A percentile compares a stretch with the other conserved stretches of the same genome.
Evolutionary conservation across 2,888 invertebrate species (phyloP).

Genomic region (Lithophane socia): DNA sequence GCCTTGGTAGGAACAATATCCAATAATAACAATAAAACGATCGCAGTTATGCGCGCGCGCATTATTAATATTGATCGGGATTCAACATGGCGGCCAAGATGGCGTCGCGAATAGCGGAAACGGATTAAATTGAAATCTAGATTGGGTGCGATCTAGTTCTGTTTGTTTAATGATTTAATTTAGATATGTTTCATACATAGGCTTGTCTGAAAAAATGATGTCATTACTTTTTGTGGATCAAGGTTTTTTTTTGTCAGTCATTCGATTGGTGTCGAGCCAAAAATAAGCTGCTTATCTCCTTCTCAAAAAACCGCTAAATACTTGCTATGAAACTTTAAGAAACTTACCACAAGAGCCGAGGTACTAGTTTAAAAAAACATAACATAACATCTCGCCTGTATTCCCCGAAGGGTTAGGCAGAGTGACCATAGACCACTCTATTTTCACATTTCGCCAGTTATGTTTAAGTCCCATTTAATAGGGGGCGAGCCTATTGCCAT

Average conservation of each 20-base stretch:
- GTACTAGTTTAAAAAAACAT: too few relatives aligned
- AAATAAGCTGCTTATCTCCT: conserved; percentile 10
- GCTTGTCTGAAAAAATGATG: conserved; percentile 15
- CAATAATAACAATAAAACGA: conserved; percentile 87
- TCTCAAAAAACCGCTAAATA: not conserved
- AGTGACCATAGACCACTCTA: too few relatives aligned
- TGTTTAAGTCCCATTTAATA: too few relatives aligned
- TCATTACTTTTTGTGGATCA: not conserved
- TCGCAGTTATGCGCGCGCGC: conserved; percentile 71
- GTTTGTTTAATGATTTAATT: conserved; percentile 53
- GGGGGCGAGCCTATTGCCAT: too few relatives aligned
- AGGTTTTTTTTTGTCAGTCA: not conserved
- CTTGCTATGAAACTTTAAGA: not conserved
- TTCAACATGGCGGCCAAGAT: conserved; percentile 71
- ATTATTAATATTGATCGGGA: conserved; percentile 72
- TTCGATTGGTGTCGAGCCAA: not conserved
- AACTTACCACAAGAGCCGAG: too few relatives aligned
- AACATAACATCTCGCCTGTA: too few relatives aligned
- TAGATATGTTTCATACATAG: conserved; percentile 28
- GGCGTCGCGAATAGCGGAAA: conserved; percentile 70
- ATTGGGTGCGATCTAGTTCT: conserved; percentile 54
- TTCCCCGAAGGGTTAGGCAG: too few relatives aligned
- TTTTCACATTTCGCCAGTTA: too few relatives aligned
- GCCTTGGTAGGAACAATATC: conserved; percentile 87
- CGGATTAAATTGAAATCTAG: conserved; percentile 66